Conservation (phyloP, 2,888 invertebrate species). For the Gerris lacustris region DNA sequence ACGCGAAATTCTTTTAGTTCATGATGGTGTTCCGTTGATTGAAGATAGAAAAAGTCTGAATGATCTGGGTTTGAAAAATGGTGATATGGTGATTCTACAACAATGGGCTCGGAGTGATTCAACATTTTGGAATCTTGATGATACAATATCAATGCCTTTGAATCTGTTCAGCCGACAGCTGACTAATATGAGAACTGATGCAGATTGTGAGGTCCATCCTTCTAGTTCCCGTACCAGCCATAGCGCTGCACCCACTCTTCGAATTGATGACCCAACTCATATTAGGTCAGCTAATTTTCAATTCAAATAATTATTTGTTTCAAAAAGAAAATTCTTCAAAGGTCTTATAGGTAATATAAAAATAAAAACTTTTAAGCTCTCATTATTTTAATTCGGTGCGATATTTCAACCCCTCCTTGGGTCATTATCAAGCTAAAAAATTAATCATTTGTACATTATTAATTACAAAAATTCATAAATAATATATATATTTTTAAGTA, state of each 20-base stretch:
- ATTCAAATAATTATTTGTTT: too few species aligned
- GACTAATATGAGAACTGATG: background rate
- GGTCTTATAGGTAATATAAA: too few species aligned
- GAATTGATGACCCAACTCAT: background rate
- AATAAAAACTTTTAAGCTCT: too few species aligned
- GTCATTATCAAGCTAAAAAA: too few species aligned
- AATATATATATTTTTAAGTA: too few species aligned
- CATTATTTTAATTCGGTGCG: too few species aligned
- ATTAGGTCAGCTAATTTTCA: background rate
- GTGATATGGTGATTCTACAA: slow-evolving; percentile 75
- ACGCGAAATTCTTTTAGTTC: slow-evolving; percentile 67
- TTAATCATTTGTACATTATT: too few species aligned
- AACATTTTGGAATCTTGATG: slow-evolving; percentile 7
- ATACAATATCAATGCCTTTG: background rate
- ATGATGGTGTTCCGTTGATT: slow-evolving; percentile 72
- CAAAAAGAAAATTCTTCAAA: too few species aligned
- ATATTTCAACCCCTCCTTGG: too few species aligned
- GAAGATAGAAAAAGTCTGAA: slow-evolving; percentile 74
- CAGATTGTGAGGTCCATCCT: background rate
- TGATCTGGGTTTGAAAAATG: slow-evolving; percentile 72
- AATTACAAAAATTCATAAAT: too few species aligned
- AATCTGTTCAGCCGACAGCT: background rate
- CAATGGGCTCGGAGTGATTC: slow-evolving; percentile 41
- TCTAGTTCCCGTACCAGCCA: too few species aligned
- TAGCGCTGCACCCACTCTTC: too few species aligned